A percentile compares a stretch with the other conserved stretches of the same genome.
Conservation (phyloP, 1,140 invertebrate species). For the Apocrypta bakeri region DNA sequence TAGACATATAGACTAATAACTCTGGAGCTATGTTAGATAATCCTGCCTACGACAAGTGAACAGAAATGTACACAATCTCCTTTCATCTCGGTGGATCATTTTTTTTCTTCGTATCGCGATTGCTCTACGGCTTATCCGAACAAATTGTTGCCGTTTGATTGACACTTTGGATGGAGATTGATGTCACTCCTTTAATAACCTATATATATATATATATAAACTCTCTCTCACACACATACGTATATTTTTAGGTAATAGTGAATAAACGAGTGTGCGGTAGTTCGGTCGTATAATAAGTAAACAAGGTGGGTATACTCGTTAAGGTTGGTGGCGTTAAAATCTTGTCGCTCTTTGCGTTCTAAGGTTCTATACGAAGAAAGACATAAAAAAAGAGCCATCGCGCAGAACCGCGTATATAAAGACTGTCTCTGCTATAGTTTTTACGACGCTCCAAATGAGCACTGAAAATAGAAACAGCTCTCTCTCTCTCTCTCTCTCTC, state of each 20-base stretch:
- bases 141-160: not conserved
- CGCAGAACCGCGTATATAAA: constrained; percentile 16
- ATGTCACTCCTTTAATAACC: not conserved
- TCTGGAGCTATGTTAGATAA: constrained; percentile 22
- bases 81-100: constrained; percentile 38
- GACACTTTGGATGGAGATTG: not conserved
- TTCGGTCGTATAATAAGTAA: not conserved
- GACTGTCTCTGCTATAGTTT: constrained; percentile 9
- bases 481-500: not conserved
- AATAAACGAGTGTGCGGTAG: not conserved
- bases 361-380: not conserved
- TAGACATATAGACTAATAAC: constrained; percentile 19
- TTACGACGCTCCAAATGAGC: constrained; percentile 37
- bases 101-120: constrained; percentile 10
- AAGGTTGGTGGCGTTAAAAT: not conserved
- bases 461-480: constrained; percentile 44
- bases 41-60: constrained; percentile 5
- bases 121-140: not conserved
- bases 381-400: constrained; percentile 37
- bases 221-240: no score
- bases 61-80: no score
- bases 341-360: not conserved
- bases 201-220: no score
- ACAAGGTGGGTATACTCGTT: not conserved
- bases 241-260: not conserved